phyloP scores from a whole-genome alignment of 2,113 vertebrate species.

The Eublepharis macularius region DNA sequence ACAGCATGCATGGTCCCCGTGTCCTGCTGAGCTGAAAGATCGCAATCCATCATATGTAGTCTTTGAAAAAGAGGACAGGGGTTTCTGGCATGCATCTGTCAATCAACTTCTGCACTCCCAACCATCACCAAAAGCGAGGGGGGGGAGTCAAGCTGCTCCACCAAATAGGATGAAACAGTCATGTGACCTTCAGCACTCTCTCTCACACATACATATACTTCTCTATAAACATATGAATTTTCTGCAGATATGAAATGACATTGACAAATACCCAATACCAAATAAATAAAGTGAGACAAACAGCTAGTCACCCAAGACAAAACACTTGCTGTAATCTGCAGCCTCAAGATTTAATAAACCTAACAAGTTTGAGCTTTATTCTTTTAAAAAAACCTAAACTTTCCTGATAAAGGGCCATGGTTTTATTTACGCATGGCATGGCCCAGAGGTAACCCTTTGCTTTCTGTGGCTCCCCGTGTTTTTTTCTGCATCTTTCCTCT shows the following conservation, averaged over 20 bases:
- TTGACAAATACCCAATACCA: conserved; percentile 85
- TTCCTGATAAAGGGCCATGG: conserved; percentile 63
- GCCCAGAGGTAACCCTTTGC: conserved; percentile 59
- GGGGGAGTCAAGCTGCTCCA: conserved; percentile 81
- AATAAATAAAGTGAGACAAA: conserved; percentile 85
- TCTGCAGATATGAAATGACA: conserved; percentile 85
- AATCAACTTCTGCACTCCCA: conserved; percentile 87
- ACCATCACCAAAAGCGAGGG: conserved; percentile 85
- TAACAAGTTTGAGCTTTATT: conserved; percentile 40
- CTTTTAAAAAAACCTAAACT: conserved; percentile 67
- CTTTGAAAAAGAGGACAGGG: conserved; percentile 86
- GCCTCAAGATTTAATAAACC: conserved; percentile 70
- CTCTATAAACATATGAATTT: conserved; percentile 79
- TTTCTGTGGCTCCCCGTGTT: conserved; percentile 18
- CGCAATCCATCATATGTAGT: conserved; percentile 86
- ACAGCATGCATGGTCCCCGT: conserved; percentile 85
- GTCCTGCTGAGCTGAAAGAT: conserved; percentile 85
- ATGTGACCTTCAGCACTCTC: conserved; percentile 82
- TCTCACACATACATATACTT: conserved; percentile 79
- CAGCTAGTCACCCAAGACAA: conserved; percentile 77
- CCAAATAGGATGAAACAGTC: conserved; percentile 85
- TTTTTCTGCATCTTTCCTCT: conserved; percentile 28
- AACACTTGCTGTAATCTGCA: conserved; percentile 73
- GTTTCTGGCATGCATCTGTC: conserved; percentile 87
- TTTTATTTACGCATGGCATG: conserved; percentile 59